Evolutionary conservation across 2,797 vertebrate species (phyloP).

Genomic region (Spinus pinus): DNA sequence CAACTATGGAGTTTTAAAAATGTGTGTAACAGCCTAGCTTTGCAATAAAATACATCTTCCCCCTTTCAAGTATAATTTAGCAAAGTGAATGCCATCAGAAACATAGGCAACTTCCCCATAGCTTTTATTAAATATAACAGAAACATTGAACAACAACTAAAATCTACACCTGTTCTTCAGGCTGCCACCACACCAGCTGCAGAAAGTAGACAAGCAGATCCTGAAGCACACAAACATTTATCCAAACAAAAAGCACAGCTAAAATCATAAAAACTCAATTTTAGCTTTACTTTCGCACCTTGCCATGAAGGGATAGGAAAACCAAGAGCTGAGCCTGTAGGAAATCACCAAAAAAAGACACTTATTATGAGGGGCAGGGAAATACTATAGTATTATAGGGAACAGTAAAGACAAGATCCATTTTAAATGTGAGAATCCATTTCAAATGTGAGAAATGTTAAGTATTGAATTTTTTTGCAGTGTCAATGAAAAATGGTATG

Average conservation of each 20-base stretch:
- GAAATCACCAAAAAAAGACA: not conserved
- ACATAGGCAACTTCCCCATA: rapidly evolving
- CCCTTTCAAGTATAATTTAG: not conserved
- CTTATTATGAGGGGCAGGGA: not conserved
- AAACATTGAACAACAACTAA: not conserved
- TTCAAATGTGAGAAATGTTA: not conserved
- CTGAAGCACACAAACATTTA: not conserved
- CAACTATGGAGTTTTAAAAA: not conserved
- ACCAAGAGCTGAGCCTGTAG: not conserved
- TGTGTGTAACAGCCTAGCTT: not conserved
- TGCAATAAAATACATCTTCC: not conserved
- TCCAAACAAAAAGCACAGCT: not conserved
- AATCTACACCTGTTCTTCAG: not conserved
- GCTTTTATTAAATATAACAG: not conserved
- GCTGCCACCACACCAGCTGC: not conserved
- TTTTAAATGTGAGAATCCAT: not conserved
- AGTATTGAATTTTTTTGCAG: not conserved
- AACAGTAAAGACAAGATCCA: not conserved
- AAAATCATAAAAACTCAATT: not conserved
- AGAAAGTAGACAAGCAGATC: not conserved
- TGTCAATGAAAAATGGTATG: not conserved
- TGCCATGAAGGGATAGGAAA: not conserved
- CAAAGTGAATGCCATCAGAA: not conserved
- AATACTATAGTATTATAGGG: not conserved
- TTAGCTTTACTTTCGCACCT: not conserved